Base-by-base conservation (phyloP, 2,888 invertebrate genomes). In the Leptopterna dolabrata region DNA sequence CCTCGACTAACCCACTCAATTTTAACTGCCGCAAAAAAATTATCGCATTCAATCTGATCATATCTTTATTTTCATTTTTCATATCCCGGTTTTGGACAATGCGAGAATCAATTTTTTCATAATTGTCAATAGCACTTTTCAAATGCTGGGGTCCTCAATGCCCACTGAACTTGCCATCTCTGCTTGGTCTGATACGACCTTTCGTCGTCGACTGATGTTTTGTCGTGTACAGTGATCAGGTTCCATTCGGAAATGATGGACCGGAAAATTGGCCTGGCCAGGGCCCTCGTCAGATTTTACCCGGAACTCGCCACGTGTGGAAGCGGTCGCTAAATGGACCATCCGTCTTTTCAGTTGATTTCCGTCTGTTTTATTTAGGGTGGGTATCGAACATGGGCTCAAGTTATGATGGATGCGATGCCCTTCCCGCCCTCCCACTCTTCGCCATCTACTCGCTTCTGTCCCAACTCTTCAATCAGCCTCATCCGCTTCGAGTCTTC, bases 261-360 rank as follows among this genome's bases (percentile, higher is more conserved):
- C 63, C 24, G 63, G 55, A 24, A 63, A 63, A 63, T 24, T 24
- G 63, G 24, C 24, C 19, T 24, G 63, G 24, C 24, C 19, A 19
- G 4, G 2, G 47, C 1, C 47, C 47, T 47, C 13, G 47, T 14
- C 47, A 24, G 63, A 63, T 63, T 63, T 63, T 13, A 63, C n/a
- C 63, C 11, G 24, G 24, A 19, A 63, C 27, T 63, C 11, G 24
- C 63, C 63, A 63, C 63, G 63, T 63, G 63, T 63, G 63, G 63
- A 43, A 81, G 81, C 30, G 45, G 30, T 55, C 30, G 7, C 71
- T 83, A 83, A 83, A 63, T 83, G 83, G 83, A 43, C 83, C 83
- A 83, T 83, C 83, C 83, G 83, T 83, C 83, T 63, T n/a, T n/a
- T 83, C 83, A 70, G 83, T 83, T 83, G 83, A 70, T 83, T 36